phyloP scores from a whole-genome alignment of 2,113 vertebrate genomes.

The Reinhardtius hippoglossoides region DNA sequence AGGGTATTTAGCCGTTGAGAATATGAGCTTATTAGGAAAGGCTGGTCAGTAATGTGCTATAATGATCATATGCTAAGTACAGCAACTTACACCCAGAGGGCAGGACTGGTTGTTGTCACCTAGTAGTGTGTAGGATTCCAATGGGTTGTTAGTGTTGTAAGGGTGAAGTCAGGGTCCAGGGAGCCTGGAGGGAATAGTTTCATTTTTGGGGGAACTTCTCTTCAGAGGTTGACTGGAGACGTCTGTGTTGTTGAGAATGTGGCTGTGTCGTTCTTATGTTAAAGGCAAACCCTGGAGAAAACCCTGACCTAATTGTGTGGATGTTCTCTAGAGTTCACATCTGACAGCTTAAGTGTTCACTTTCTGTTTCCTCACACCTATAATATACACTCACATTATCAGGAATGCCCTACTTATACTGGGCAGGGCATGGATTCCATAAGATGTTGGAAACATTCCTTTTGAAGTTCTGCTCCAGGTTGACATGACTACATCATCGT shows the following conservation, averaged over 20 bases:
- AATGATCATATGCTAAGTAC: conserved; percentile 11
- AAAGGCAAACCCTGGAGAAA: not conserved
- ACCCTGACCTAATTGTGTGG: not conserved
- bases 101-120: not conserved
- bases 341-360: not conserved
- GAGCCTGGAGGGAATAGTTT: not conserved
- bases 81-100: not conserved
- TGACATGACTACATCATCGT: not conserved
- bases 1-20: conserved; percentile 11
- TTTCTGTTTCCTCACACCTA: not conserved
- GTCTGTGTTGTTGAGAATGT: no score
- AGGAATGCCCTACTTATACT: not conserved
- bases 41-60: conserved; percentile 21
- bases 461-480: not conserved
- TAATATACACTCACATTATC: not conserved
- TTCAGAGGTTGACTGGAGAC: not conserved
- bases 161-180: not conserved
- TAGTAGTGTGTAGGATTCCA: not conserved
- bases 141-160: not conserved
- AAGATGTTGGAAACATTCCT: not conserved
- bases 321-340: no score
- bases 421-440: not conserved
- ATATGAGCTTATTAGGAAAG: conserved; percentile 28
- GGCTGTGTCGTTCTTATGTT: no score
- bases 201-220: no score